Base-by-base conservation (phyloP, 1,140 invertebrate species). In the Centruroides vittatus region DNA sequence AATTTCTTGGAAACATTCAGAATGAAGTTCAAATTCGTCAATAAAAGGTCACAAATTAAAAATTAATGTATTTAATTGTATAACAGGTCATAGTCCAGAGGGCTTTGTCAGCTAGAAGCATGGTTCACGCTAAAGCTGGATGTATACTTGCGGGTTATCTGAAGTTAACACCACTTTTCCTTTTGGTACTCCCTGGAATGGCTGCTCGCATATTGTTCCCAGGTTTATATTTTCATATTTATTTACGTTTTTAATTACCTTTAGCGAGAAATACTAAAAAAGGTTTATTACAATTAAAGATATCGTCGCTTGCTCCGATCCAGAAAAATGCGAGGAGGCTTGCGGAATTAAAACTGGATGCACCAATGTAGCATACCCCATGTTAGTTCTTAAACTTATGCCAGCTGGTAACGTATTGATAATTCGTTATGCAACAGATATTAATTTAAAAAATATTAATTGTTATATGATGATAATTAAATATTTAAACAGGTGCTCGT, bases 141-240 rank as follows among this genome's bases (percentile, higher is more conserved):
- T 75, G 77, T 13, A 67, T 81, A 12, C 70, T 81, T 56, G 76
- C 79, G 34, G 79, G 78, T 9, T 78, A 73, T 62, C 66, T 79
- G 7, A 81, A 81, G 67, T 62, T 80, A 8, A 62, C 78, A 10
- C 79, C 79, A 3, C 60, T 80, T 10, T 80, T 80, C 66, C 67
- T 80, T 10, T 75, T 80, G 60, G 72, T 80, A 5, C 69, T 80
- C 46, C 79, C 79, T 3, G 79, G 79, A 47, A 80, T 80, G 79
- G 78, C 79, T 5, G 73, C 75, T 35, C 61, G 78, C 55, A 72
- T 78, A 34, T 65, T 79, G 5, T 79, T 71, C 67, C 70, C 76
- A 65, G 70, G 75, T 77, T 23, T 2, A 23, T 23, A 23, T 23
- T 23, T 23, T 23, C 23, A 23, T 23, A 23, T 23, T 23, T 23